Evolutionary conservation across 1,140 invertebrate genomes (phyloP).

Genomic region (Delia radicum): DNA sequence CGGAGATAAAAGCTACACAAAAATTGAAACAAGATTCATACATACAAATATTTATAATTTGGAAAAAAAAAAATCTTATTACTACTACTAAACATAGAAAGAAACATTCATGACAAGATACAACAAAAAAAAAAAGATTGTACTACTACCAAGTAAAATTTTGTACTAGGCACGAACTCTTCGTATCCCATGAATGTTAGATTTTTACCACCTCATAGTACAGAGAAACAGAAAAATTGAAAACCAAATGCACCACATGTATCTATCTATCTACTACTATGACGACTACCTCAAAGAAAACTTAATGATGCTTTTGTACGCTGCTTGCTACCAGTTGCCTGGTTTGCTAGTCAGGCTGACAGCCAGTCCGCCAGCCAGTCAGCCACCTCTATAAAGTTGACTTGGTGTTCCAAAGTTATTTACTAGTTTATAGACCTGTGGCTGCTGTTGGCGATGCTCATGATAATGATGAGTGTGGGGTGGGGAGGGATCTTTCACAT

Average conservation of each 20-base stretch:
- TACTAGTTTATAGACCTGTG: not conserved
- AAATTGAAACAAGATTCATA: not conserved
- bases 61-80: not conserved
- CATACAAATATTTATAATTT: not conserved
- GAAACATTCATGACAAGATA: not conserved
- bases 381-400: slow-evolving; percentile 12
- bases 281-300: not conserved
- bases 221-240: not conserved
- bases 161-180: too few relatives aligned
- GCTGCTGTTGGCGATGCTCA: too few relatives aligned
- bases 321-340: not conserved
- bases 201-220: not conserved
- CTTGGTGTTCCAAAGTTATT: slow-evolving; percentile 24
- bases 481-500: not conserved
- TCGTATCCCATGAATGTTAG: not conserved
- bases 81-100: not conserved
- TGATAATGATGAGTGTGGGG: not conserved
- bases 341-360: not conserved
- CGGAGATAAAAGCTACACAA: not conserved
- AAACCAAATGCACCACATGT: not conserved
- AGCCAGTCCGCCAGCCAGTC: not conserved
- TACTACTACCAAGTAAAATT: not conserved
- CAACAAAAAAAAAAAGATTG: not conserved
- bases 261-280: not conserved
- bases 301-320: slow-evolving; percentile 9